phyloP scores from a whole-genome alignment of 2,797 vertebrate genomes.

The Taenioides sp. region DNA sequence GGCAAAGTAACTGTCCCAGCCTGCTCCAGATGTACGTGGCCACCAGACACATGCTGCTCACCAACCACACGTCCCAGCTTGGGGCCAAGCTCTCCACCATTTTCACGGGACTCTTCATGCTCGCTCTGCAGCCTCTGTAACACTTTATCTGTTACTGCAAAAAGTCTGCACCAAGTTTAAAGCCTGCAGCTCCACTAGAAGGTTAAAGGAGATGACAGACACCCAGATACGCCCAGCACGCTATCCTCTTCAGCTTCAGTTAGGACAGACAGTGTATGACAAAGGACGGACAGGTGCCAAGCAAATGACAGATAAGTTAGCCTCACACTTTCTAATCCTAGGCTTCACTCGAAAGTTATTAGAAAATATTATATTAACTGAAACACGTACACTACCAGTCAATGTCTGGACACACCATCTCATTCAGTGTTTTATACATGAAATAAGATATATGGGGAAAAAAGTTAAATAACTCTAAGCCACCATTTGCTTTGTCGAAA shows the following conservation, averaged over 20 bases:
- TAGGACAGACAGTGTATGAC: conserved; percentile 79
- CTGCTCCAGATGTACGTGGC: conserved; percentile 82
- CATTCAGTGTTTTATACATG: too few relatives aligned
- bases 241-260: conserved; percentile 33
- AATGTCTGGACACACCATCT: too few relatives aligned
- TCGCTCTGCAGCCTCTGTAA: conserved; percentile 28
- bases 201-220: conserved; percentile 38
- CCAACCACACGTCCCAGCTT: conserved; percentile 82
- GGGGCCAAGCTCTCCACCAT: conserved; percentile 75
- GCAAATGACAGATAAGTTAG: conserved; percentile 29
- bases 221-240: conserved; percentile 38
- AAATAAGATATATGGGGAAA: too few relatives aligned
- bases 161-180: conserved; percentile 34
- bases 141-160: conserved; percentile 36
- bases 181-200: conserved; percentile 32
- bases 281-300: conserved; percentile 84
- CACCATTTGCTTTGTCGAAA: too few relatives aligned
- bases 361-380: background rate
- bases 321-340: conserved; percentile 16
- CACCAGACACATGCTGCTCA: conserved; percentile 82
- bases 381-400: background rate
- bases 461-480: too few relatives aligned
- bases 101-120: conserved; percentile 54
- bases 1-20: conserved; percentile 77
- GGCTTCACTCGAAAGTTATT: conserved; percentile 8